Percentiles rank a stretch among this genome's conserved stretches.
phyloP scores from a whole-genome alignment of 2,888 invertebrate genomes.

The Cynaeus angustus region DNA sequence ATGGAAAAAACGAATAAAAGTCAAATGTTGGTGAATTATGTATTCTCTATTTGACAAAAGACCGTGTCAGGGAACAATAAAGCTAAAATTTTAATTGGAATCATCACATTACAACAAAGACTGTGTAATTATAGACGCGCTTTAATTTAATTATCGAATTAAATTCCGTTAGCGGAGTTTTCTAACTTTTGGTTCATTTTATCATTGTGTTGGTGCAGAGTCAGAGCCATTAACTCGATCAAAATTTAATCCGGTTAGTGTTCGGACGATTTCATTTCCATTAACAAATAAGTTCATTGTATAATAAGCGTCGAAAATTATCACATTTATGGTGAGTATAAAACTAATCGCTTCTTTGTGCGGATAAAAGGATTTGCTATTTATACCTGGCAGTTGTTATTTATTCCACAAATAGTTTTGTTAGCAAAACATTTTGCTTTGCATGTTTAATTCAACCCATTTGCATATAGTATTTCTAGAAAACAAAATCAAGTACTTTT shows the following conservation, averaged over 20 bases:
- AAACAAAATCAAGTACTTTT: too few relatives aligned
- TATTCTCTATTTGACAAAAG: background rate
- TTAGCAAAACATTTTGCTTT: too few relatives aligned
- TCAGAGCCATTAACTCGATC: constrained; percentile 62
- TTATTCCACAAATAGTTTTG: too few relatives aligned
- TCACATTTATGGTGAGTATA: constrained; percentile 39
- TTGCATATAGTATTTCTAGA: too few relatives aligned
- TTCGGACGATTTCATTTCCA: constrained; percentile 64
- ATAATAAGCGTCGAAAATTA: constrained; percentile 53
- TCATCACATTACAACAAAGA: constrained; percentile 43
- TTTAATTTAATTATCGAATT: constrained; percentile 59
- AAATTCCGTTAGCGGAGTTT: constrained; percentile 55
- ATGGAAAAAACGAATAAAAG: background rate
- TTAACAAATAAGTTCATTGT: constrained; percentile 62
- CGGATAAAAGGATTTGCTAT: constrained; percentile 11
- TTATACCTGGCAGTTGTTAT: background rate
- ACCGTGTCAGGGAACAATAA: background rate
- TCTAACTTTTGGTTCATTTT: constrained; percentile 56
- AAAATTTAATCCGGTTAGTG: constrained; percentile 63
- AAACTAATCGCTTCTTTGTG: constrained; percentile 19
- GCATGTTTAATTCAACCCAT: too few relatives aligned
- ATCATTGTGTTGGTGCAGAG: constrained; percentile 57
- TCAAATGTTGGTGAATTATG: background rate
- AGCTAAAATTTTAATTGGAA: constrained; percentile 29
- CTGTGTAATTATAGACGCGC: constrained; percentile 54